These are phyloP conservation scores for Scytalopus superciliaris DNA, from an alignment of 2,113 vertebrate species.

Conservation along the genomic window DNA sequence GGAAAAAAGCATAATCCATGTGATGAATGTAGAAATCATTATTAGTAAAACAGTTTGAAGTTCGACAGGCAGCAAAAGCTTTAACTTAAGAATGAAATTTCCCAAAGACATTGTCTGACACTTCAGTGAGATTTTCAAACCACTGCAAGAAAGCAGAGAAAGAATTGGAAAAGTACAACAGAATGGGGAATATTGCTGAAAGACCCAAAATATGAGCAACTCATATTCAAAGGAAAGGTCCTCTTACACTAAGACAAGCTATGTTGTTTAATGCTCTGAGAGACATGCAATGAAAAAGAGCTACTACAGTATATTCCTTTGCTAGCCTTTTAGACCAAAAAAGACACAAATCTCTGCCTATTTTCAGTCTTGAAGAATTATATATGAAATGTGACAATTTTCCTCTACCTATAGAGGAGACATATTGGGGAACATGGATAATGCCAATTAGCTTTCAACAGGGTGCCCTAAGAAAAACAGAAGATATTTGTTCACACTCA, in stretches of 20 bases:
- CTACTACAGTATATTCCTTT: background rate
- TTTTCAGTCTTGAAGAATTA: background rate
- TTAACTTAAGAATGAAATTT: background rate
- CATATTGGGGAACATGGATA: background rate
- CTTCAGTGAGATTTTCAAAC: background rate
- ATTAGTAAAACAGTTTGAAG: background rate
- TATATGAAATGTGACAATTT: background rate
- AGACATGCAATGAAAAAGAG: background rate
- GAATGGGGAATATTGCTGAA: background rate
- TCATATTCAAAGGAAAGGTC: background rate
- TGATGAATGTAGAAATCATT: background rate
- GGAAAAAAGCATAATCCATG: background rate
- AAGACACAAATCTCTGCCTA: background rate
- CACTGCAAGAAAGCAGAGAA: background rate
- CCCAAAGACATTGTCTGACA: background rate
- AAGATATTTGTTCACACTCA: conserved; percentile 58
- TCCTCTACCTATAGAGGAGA: background rate
- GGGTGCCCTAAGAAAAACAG: conserved; percentile 40
- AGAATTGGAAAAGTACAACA: background rate
- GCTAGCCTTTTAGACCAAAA: background rate
- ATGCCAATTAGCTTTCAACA: conserved; percentile 53
- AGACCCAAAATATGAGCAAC: background rate
- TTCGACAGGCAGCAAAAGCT: background rate
- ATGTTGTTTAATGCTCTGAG: background rate
- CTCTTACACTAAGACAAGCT: background rate